These are phyloP conservation scores for Anniella stebbinsi DNA, from an alignment of 2,797 vertebrate genomes.

Conservation along the genomic window DNA sequence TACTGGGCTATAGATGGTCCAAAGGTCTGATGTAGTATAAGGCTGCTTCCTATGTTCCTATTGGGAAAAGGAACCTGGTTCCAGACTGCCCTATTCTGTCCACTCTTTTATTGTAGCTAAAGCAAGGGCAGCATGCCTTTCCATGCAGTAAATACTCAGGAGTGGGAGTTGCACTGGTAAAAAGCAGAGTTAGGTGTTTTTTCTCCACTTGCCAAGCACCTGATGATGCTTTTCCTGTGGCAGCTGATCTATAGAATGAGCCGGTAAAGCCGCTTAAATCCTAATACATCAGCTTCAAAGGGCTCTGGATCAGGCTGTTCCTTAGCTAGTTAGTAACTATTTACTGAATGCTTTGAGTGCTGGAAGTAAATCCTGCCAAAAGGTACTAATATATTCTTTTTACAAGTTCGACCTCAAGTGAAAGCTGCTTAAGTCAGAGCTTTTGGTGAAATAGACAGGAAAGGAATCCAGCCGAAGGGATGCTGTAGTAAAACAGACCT, in stretches of 20 bases:
- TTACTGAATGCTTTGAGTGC: background rate
- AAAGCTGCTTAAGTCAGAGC: background rate
- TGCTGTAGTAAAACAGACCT: background rate
- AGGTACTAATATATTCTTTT: background rate
- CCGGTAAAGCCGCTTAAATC: background rate
- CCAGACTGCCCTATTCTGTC: background rate
- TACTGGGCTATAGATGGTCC: no score
- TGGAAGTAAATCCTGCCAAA: background rate
- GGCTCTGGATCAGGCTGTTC: background rate
- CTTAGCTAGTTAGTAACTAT: background rate
- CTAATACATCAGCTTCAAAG: background rate
- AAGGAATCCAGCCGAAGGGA: no score
- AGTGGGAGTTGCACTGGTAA: background rate
- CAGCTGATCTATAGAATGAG: background rate
- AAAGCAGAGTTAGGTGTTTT: background rate
- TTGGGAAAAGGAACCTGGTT: background rate
- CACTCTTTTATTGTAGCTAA: background rate
- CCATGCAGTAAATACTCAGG: background rate
- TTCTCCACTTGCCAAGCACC: background rate
- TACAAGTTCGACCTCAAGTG: background rate
- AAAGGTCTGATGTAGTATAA: no score
- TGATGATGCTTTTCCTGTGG: background rate
- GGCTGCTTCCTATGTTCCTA: no score
- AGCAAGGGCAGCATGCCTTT: background rate
- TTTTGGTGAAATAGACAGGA: background rate